Evolutionary conservation across 92 coral and sea anemone genomes (phyloP), one percentile per base, ranked within the genome.

Genomic region (Phenganax stokvisi): DNA sequence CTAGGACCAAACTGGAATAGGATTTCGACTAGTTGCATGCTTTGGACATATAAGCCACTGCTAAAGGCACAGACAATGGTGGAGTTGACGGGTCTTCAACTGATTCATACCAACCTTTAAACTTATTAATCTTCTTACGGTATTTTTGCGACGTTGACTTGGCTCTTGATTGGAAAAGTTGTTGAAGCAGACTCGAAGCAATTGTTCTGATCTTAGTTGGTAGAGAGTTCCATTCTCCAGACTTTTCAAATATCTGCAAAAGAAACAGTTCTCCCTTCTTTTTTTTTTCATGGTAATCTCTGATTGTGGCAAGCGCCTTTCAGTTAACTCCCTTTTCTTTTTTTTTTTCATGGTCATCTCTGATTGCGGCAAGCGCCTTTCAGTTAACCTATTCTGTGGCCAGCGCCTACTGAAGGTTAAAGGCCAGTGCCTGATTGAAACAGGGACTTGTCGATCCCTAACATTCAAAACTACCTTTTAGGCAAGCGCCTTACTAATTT

Each of bases 41-140:
- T 80, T 68, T 80, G 51, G 60, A n/a, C 84, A 68, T 65, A 68
- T 69, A 80, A 16, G 75, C 75, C 62, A 68, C 30, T 16, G 75
- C 65, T 4, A 80, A 54, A 7, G 77, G 17, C 15, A 80, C 84
- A 7, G 76, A 68, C 58, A 64, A 9, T 0, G 61, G 72, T 66
- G 57, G 71, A 6, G 83, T 30, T 37, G 60, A 51, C 51, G 5
- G 17, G 9, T 30, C 76, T 0, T 51, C 16, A 11, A 51, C 76
- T 2, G n/a, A 29, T 52, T 64, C 53, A 27, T 75, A 80, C 84
- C 84, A 80, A 80, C 53, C 30, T 25, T 20, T 54, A 56, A 80
- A 80, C 44, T 69, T 65, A 51, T 64, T 30, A 11, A 80, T 66
- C 75, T 80, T 76, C 10, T 80, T 80, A 37, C 31, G 77, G 29